Evolutionary conservation across 2,797 vertebrate species (phyloP).

Genomic region (Alosa sapidissima): DNA sequence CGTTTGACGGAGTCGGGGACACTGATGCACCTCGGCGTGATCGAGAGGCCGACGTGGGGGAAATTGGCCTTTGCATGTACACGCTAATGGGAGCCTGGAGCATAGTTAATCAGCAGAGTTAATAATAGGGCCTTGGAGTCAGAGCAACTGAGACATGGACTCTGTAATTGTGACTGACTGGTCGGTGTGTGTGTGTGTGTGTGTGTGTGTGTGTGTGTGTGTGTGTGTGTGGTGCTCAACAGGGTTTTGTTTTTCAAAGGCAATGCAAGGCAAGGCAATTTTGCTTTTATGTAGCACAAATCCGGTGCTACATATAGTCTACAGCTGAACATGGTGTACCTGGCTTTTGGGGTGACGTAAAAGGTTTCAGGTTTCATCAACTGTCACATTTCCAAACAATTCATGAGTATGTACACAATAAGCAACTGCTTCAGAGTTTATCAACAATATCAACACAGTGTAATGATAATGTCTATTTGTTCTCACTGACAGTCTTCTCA

Average conservation of each 20-base stretch:
- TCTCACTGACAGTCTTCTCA: background rate
- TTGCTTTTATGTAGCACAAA: background rate
- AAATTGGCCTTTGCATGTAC: constrained; percentile 62
- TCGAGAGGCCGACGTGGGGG: constrained; percentile 56
- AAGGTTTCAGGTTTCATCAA: background rate
- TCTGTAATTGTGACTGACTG: constrained; percentile 4
- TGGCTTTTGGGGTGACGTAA: background rate
- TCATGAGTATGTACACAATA: background rate
- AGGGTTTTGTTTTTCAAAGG: background rate
- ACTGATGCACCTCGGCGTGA: constrained; percentile 30
- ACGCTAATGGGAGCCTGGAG: constrained; percentile 69
- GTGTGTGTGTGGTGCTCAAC: background rate
- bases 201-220: too few relatives aligned
- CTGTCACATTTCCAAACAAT: background rate
- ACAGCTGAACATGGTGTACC: background rate
- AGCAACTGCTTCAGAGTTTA: background rate
- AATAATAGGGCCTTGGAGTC: constrained; percentile 55
- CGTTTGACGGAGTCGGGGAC: constrained; percentile 32
- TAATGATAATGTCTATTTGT: background rate
- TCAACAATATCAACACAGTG: background rate
- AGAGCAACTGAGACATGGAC: constrained; percentile 7
- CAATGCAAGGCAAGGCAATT: background rate
- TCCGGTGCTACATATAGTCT: background rate
- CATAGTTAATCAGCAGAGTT: constrained; percentile 66
- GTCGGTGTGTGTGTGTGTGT: background rate